Conservation (phyloP, 2,113 vertebrate genomes). For the Phalacrocorax pelagicus region DNA sequence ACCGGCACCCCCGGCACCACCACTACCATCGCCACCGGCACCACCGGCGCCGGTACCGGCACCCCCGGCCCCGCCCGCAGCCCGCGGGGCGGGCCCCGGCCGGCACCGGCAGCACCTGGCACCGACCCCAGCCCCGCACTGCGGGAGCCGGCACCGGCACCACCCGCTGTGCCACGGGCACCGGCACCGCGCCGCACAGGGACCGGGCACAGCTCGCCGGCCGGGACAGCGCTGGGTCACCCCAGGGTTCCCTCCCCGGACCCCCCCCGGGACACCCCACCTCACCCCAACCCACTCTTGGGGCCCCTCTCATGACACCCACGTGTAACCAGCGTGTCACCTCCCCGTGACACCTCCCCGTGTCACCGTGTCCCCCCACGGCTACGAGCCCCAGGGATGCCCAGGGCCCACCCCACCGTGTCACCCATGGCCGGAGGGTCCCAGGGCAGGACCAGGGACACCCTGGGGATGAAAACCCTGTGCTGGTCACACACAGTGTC, state of each 20-base stretch:
- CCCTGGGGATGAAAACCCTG: not conserved
- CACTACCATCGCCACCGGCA: too few relatives aligned
- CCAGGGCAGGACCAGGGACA: not conserved
- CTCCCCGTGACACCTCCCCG: not conserved
- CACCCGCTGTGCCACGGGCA: not conserved
- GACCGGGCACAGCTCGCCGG: not conserved
- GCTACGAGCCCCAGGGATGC: not conserved
- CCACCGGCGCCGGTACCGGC: too few relatives aligned
- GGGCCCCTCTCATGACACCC: not conserved
- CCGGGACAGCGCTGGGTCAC: not conserved
- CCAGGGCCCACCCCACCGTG: accelerated
- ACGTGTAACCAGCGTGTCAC: not conserved
- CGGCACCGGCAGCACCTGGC: not conserved
- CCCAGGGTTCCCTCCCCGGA: not conserved
- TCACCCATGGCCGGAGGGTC: not conserved
- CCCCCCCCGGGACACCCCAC: not conserved
- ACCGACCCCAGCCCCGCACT: not conserved
- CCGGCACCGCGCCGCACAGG: not conserved
- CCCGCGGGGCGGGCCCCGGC: not conserved
- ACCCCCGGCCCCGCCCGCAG: too few relatives aligned
- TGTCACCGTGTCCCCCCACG: not conserved
- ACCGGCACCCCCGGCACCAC: too few relatives aligned
- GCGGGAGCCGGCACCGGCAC: not conserved
- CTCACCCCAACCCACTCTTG: not conserved
- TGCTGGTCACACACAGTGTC: not conserved